Evolutionary conservation across 2,888 invertebrate species (phyloP).

Genomic region (Girardia tigrina): DNA sequence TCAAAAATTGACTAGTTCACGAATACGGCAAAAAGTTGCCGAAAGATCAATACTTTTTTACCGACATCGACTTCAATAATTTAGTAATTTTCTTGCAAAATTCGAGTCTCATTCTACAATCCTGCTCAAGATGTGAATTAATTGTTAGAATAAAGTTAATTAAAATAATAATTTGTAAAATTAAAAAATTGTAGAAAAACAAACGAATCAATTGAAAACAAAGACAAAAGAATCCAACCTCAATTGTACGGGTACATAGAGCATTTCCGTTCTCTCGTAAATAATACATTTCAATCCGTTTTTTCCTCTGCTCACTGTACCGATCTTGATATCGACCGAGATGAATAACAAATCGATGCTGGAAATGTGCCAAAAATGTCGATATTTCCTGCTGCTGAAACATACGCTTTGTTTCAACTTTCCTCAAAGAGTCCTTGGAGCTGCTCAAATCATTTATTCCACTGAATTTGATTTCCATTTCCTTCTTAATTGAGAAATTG

Average conservation of each 20-base stretch:
- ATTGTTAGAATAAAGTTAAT: too few species aligned
- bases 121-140: too few species aligned
- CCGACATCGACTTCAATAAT: too few species aligned
- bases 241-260: conserved; percentile 76
- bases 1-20: too few species aligned
- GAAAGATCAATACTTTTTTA: too few species aligned
- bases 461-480: conserved; percentile 24
- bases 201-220: too few species aligned
- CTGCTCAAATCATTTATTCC: neutral
- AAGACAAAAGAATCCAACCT: too few species aligned
- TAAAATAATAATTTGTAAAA: too few species aligned
- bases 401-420: conserved; percentile 33
- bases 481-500: conserved; percentile 38
- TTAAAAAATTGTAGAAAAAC: too few species aligned
- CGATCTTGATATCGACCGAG: conserved; percentile 54
- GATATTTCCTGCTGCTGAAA: conserved; percentile 35
- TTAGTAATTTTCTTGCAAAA: too few species aligned
- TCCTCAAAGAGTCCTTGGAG: neutral
- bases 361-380: conserved; percentile 88
- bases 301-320: conserved; percentile 40
- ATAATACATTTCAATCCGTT: conserved; percentile 67
- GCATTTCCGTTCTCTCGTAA: conserved; percentile 86
- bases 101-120: too few species aligned
- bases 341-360: conserved; percentile 77
- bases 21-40: too few species aligned